Percentiles rank a stretch among this genome's conserved stretches.
phyloP scores from a whole-genome alignment of 1,140 invertebrate species.

The Lasaia peninsularis region DNA sequence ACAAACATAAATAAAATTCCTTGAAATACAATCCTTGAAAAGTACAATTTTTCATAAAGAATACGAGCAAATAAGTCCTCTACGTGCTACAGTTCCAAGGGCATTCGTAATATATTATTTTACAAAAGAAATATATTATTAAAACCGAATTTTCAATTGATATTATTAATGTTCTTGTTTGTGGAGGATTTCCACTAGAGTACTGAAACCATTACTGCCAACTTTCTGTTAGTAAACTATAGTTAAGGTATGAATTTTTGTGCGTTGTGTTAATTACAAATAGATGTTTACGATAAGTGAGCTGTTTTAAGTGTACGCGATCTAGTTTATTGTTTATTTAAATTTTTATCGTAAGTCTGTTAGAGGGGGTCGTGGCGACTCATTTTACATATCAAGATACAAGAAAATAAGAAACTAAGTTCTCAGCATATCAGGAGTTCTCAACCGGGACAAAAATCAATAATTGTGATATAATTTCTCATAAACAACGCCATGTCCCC shows the following conservation, averaged over 20 bases:
- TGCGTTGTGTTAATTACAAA: slow-evolving; percentile 70
- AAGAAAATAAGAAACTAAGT: slow-evolving; percentile 26
- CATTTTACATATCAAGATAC: slow-evolving; percentile 47
- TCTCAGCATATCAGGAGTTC: slow-evolving; percentile 41
- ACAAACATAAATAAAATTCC: neutral
- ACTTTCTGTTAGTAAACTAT: slow-evolving; percentile 64
- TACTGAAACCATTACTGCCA: slow-evolving; percentile 70
- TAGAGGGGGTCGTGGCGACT: slow-evolving; percentile 34
- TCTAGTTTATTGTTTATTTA: slow-evolving; percentile 75
- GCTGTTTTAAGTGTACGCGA: slow-evolving; percentile 58
- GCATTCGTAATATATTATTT: neutral
- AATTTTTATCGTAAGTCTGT: slow-evolving; percentile 57
- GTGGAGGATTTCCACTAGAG: slow-evolving; percentile 50
- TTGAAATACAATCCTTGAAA: neutral
- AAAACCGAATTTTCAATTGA: slow-evolving; percentile 58
- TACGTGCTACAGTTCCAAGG: neutral
- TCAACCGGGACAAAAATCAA: slow-evolving; percentile 19
- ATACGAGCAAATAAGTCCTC: neutral
- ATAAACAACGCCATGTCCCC: slow-evolving; percentile 42
- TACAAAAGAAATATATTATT: slow-evolving; percentile 11
- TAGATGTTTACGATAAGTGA: slow-evolving; percentile 68
- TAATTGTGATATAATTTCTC: slow-evolving; percentile 32
- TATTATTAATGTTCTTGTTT: slow-evolving; percentile 59
- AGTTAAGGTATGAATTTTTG: slow-evolving; percentile 62
- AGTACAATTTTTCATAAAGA: neutral